These are phyloP conservation scores for Poeciliopsis retropinna DNA, from an alignment of 2,113 vertebrate genomes.

Conservation along the genomic window DNA sequence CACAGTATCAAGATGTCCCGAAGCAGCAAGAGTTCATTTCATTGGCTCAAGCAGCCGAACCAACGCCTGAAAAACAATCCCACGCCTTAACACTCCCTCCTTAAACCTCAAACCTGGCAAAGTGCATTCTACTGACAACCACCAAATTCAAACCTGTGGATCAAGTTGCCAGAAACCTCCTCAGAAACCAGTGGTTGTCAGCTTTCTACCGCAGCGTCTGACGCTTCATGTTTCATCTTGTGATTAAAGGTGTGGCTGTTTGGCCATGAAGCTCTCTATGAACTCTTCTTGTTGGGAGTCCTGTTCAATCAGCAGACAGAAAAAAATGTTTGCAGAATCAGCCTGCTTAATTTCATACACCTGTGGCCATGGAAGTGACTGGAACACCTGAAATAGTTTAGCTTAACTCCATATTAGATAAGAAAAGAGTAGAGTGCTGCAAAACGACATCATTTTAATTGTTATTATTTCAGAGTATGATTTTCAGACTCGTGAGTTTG, in stretches of 20 bases:
- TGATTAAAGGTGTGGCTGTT: background rate
- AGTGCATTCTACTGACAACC: background rate
- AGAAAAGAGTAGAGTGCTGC: background rate
- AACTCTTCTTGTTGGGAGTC: background rate
- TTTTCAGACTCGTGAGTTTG: slow-evolving; percentile 19
- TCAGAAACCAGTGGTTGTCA: background rate
- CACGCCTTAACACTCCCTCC: background rate
- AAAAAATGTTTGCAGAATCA: too few relatives aligned
- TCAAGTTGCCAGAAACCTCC: background rate
- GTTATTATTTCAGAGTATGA: slow-evolving; percentile 18
- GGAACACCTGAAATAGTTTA: background rate
- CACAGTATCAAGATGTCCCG: background rate
- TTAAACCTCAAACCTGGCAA: background rate
- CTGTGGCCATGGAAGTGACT: background rate
- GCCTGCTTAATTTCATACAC: background rate
- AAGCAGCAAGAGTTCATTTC: background rate
- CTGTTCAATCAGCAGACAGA: too few relatives aligned
- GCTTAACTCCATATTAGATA: too few relatives aligned
- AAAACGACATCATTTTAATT: slow-evolving; percentile 19
- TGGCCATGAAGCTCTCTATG: background rate
- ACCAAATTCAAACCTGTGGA: background rate
- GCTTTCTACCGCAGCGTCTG: background rate
- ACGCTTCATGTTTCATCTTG: background rate
- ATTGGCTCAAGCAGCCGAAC: background rate
- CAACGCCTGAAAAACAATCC: background rate